Evolutionary conservation across 2,113 vertebrate species (phyloP).

Genomic region (Dinomys branickii): DNA sequence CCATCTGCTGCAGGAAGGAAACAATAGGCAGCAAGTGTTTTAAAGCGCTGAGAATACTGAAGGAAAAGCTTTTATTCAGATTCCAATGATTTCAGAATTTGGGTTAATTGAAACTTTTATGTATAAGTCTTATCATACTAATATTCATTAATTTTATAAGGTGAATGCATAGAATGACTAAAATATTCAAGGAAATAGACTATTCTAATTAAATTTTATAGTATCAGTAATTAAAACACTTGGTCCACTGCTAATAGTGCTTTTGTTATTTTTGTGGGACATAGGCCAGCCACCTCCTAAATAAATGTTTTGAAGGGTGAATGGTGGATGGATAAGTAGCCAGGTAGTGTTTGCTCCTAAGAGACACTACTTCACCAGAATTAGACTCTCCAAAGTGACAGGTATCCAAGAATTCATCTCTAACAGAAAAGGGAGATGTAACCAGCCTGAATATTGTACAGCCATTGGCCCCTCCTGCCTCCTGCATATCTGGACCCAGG

Average conservation of each 20-base stretch:
- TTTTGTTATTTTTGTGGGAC: background rate
- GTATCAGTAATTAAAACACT: background rate
- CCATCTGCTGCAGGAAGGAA: background rate
- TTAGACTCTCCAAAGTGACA: background rate
- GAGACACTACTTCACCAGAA: background rate
- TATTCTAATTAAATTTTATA: background rate
- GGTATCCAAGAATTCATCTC: background rate
- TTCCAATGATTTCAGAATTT: background rate
- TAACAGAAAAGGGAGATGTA: background rate
- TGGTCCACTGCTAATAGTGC: background rate
- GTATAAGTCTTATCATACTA: background rate
- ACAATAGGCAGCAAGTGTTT: background rate
- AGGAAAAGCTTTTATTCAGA: background rate
- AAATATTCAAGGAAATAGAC: background rate
- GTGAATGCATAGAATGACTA: background rate
- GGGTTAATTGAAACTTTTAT: background rate
- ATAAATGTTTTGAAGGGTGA: background rate
- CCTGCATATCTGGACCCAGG: background rate
- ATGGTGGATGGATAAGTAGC: background rate
- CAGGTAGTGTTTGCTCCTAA: accelerated
- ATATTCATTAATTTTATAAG: background rate
- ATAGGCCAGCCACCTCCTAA: background rate
- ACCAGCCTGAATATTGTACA: background rate
- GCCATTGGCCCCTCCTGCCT: background rate
- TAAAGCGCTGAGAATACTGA: background rate